Percentiles rank a stretch among this genome's conserved stretches.
Evolutionary conservation across 2,113 vertebrate species (phyloP).

Genomic region (Thomomys bottae): DNA sequence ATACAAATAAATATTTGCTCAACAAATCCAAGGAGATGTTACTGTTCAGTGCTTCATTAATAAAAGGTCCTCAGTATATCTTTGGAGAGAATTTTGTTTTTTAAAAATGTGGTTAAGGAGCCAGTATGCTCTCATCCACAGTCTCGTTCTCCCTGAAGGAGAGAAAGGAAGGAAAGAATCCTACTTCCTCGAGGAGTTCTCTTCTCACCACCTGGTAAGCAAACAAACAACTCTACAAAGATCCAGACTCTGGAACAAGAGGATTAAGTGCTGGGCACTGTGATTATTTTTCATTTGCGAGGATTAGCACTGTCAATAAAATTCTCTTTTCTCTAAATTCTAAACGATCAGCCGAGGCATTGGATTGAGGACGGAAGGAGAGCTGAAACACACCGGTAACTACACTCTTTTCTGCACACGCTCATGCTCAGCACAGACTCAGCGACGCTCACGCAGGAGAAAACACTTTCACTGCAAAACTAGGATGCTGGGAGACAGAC

Average conservation of each 20-base stretch:
- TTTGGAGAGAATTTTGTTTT: not conserved
- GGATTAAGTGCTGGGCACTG: not conserved
- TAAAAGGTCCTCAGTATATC: not conserved
- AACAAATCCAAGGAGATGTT: not conserved
- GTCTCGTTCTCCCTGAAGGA: no score
- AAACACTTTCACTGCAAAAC: not conserved
- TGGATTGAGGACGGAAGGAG: not conserved
- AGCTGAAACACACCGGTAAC: not conserved
- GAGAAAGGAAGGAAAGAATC: not conserved
- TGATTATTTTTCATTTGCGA: not conserved
- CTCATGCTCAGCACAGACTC: not conserved
- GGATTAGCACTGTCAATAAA: slow-evolving; percentile 11
- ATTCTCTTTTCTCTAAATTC: not conserved
- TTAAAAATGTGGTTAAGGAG: not conserved
- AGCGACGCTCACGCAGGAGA: accelerated
- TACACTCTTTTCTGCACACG: no score
- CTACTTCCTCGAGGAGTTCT: not conserved
- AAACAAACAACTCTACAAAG: not conserved
- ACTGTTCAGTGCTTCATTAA: not conserved
- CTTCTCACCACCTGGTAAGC: not conserved
- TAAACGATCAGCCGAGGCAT: not conserved
- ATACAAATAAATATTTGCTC: not conserved
- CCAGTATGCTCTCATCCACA: not conserved
- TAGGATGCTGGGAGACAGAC: not conserved
- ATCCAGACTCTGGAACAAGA: accelerated